Percentiles rank a stretch among this genome's conserved stretches.
phyloP scores from a whole-genome alignment of 2,797 vertebrate genomes.

The Phoxinus dragarum region DNA sequence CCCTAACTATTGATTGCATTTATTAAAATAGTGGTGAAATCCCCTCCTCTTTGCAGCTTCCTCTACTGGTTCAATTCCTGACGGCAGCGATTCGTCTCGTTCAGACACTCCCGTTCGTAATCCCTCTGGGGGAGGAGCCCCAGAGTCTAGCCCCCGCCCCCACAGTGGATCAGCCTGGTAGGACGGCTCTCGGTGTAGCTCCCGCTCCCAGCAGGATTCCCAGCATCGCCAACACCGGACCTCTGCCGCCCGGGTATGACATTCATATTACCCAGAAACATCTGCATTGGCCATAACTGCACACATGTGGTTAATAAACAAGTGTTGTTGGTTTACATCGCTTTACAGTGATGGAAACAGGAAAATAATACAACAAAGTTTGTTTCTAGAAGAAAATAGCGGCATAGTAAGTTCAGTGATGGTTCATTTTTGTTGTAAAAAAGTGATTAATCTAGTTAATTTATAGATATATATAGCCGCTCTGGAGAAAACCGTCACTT shows the following conservation, averaged over 20 bases:
- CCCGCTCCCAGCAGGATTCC: conserved; percentile 70
- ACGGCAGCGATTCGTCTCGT: conserved; percentile 71
- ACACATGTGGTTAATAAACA: neutral
- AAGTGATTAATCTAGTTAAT: no score
- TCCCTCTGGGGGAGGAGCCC: conserved; percentile 8
- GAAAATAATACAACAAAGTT: no score
- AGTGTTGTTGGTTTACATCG: neutral
- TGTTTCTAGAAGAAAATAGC: no score
- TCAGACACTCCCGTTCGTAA: conserved; percentile 71
- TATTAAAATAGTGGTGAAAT: neutral
- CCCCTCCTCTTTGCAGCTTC: conserved; percentile 66
- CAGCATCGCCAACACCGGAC: conserved; percentile 79
- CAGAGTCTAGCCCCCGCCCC: conserved; percentile 53
- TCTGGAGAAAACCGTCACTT: no score
- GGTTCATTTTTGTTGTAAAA: no score
- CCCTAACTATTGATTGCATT: neutral
- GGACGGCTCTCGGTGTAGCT: conserved; percentile 55
- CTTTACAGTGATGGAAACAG: no score
- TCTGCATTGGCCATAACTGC: neutral
- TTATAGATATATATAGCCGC: no score
- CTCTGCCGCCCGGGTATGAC: conserved; percentile 91
- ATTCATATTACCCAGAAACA: neutral
- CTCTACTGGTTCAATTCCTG: conserved; percentile 75
- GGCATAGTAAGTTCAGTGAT: no score
- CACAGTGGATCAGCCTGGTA: conserved; percentile 59